Percentiles rank a stretch among this genome's conserved stretches.
Conservation (phyloP, 2,888 invertebrate species). For the Choreutis nemorana region DNA sequence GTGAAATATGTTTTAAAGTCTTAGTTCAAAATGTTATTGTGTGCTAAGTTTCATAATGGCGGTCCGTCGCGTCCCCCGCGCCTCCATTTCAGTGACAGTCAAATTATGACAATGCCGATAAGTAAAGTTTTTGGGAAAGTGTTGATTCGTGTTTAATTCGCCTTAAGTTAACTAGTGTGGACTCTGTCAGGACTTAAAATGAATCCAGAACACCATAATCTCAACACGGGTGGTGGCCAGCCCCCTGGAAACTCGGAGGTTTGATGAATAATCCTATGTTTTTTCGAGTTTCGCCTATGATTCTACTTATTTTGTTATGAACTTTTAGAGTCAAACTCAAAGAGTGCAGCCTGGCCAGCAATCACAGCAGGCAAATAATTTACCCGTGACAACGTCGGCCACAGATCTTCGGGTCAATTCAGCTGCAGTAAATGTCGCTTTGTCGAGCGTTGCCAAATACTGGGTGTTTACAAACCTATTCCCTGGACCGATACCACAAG, state of each 20-base stretch:
- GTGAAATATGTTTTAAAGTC: no score
- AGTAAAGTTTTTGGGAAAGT: constrained; percentile 50
- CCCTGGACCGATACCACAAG: constrained; percentile 79
- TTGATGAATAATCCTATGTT: constrained; percentile 26
- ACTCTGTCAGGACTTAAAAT: constrained; percentile 38
- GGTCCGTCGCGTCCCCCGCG: constrained; percentile 74
- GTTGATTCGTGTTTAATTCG: constrained; percentile 44
- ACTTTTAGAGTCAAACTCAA: constrained; percentile 45
- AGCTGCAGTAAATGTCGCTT: constrained; percentile 72
- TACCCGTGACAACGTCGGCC: constrained; percentile 64
- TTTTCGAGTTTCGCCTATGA: constrained; percentile 20
- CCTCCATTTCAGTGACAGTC: constrained; percentile 71
- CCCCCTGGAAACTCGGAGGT: constrained; percentile 66
- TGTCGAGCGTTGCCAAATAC: constrained; percentile 81
- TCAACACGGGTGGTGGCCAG: constrained; percentile 69
- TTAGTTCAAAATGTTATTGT: constrained; percentile 64
- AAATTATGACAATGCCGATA: constrained; percentile 64
- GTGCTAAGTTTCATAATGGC: constrained; percentile 68
- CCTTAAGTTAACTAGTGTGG: constrained; percentile 24
- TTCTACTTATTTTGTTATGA: constrained; percentile 15
- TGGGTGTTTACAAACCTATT: constrained; percentile 86
- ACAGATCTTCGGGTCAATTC: constrained; percentile 71
- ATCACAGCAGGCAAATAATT: constrained; percentile 36
- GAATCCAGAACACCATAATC: constrained; percentile 61
- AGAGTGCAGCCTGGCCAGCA: constrained; percentile 46